Base-by-base conservation (phyloP, 2,113 vertebrate species). In the Chloropsis cyanopogon region DNA sequence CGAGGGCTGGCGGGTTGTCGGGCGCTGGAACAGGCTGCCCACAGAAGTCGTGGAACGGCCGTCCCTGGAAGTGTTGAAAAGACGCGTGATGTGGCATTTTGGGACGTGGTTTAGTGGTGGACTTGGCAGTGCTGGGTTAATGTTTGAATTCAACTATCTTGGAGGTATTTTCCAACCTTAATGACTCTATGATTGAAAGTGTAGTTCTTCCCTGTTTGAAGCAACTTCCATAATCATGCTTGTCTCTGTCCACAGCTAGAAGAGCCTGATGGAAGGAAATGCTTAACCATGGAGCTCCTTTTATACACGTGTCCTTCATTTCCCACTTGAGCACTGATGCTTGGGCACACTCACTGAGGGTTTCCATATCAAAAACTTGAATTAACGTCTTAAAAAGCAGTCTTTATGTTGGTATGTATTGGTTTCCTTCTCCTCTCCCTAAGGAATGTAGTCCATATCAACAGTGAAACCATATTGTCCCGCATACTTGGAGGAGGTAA, bases 271-370 rank as follows among this genome's bases (percentile, higher is more conserved):
- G 9, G 59, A 60, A 54, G 23, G 2, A 31, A 50, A 11, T 1
- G 6, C 9, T 66, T 8, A 7, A 46, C 10, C 24, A 0, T 3
- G 12, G 39, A 18, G 20, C 14, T 25, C 21, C n/a, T 42, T 6
- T 5, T 5, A 1, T 4, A 12, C 9, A 0, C 0, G 0, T 3
- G 17, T n/a, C 17, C 13, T 23, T 23, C 13, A 0, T 14, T 24
- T 37, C 37, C 21, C 13, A 1, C 42, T 15, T 14, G 20, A 42
- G 35, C 57, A 22, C 21, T 7, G 42, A 3, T 18, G 53, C 28
- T 44, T 39, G 24, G 41, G 15, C 47, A 68, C 47, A 11, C 19
- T 42, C 5, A 2, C 41, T 9, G 7, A 5, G 22, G 9, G 7
- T 14, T 64, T 66, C 61, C 42, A 6, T 1, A 1, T 44, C 19